A percentile compares a stretch with the other conserved stretches of the same genome.
Evolutionary conservation across 1,140 invertebrate genomes (phyloP).

Genomic region (Coenobita brevimanus): DNA sequence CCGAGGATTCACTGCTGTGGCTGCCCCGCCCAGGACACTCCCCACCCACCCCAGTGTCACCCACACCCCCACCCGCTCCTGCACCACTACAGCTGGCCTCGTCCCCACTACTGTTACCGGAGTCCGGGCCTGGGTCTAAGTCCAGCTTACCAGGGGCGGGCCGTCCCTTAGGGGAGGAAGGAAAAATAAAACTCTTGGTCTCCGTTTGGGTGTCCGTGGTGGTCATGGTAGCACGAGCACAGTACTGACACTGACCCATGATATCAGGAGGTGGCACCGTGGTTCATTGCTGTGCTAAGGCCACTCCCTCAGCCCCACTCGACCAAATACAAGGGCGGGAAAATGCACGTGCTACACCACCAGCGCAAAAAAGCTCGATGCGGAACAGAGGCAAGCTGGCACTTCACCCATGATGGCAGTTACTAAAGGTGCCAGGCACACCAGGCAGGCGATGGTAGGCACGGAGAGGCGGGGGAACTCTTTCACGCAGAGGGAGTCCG

Average conservation of each 20-base stretch:
- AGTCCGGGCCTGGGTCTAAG: conserved; percentile 17
- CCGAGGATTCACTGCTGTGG: conserved; percentile 59
- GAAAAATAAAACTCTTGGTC: not conserved
- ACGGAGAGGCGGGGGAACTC: not conserved
- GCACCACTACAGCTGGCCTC: conserved; percentile 31
- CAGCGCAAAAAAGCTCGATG: no score
- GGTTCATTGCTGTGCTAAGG: not conserved
- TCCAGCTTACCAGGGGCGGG: not conserved
- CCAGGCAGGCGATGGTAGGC: no score
- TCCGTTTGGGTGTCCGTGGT: not conserved
- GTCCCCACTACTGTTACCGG: conserved; percentile 53
- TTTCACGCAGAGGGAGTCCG: not conserved
- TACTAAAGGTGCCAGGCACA: no score
- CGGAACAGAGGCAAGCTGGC: no score
- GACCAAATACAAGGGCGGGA: not conserved
- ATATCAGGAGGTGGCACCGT: not conserved
- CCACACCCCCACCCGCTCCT: not conserved
- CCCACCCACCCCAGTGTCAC: not conserved
- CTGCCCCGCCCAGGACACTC: conserved; percentile 24
- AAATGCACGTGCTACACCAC: not conserved
- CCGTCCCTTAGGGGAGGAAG: not conserved
- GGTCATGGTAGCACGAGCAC: not conserved
- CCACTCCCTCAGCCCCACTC: not conserved
- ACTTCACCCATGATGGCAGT: no score
- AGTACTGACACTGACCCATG: conserved; percentile 58